Base-by-base conservation (phyloP, 1,140 invertebrate genomes). In the Drosophila parabipectinata region DNA sequence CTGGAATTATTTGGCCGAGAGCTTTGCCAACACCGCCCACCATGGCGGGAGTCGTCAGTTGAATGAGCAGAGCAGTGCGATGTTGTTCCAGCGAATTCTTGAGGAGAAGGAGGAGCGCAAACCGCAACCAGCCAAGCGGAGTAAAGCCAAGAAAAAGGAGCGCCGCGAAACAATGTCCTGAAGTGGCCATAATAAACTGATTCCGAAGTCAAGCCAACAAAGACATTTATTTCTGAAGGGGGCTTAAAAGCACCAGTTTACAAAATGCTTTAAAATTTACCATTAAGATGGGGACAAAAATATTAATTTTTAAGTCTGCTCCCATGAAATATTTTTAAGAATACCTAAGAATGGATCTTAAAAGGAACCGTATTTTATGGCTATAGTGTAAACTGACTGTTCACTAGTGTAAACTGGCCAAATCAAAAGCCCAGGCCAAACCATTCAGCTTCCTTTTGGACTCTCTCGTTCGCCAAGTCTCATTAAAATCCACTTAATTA, bases 1-100 rank as follows among this genome's bases (percentile, higher is more conserved):
- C 56, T 96, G 95, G 94, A 58, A 84, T 30, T 74, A 94, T 60
- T 66, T 91, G 52, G 63, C 61, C 44, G 51, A 77, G 32, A 73
- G 53, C 55, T 87, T 78, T 61, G 73, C 74, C 64, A 28, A 48
- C 32, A 28, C 18, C n/a, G 32, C 26, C 34, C 18, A 4, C 34
- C n/a, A 3, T n/a, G 50, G 12, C 21, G 24, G n/a, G 32, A 53
- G 51, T 51, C 59, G 56, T 21, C 53, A 66, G 44, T 67, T 91
- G 67, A 62, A 72, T 48, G 69, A 28, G 3, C 68, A 73, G 10
- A 72, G 64, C 10, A 89, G 77, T 83, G 74, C 87, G 15, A 30
- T 90, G 12, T 56, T 91, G 3, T 91, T 91, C 54, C 80, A 83
- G 52, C 90, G 90, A 32, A 91, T 91, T 73, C 30, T 91, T 12